These are phyloP conservation scores for Sinocyclocheilus maitianheensis DNA, from an alignment of 2,113 vertebrate species.

Conservation along the genomic window DNA sequence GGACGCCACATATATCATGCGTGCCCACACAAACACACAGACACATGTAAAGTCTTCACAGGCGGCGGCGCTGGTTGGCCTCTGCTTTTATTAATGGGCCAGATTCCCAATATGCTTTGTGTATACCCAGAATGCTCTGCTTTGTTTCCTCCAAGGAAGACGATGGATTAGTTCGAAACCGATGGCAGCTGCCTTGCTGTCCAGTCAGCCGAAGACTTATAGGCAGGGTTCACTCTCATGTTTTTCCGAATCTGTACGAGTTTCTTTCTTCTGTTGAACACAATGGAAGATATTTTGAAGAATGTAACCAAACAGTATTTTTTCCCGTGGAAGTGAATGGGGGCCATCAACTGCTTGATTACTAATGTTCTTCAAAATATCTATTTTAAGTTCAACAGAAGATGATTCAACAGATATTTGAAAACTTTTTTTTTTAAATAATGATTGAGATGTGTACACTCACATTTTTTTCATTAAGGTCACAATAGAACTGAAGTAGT, in stretches of 20 bases:
- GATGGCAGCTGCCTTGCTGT: neutral
- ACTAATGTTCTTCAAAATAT: no score
- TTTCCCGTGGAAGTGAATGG: neutral
- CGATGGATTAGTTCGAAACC: neutral
- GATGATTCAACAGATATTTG: no score
- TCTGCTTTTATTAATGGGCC: constrained; percentile 20
- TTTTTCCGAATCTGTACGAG: neutral
- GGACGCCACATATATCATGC: neutral
- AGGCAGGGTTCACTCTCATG: neutral
- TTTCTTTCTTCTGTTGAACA: neutral
- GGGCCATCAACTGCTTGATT: no score
- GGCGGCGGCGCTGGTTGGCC: neutral
- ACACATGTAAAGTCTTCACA: neutral
- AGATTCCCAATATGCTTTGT: constrained; percentile 7
- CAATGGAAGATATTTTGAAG: neutral
- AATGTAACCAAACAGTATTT: neutral
- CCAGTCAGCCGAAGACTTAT: neutral
- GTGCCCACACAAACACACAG: neutral
- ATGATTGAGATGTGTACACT: no score
- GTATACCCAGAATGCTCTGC: constrained; percentile 4
- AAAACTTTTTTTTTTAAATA: no score
- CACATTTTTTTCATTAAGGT: no score
- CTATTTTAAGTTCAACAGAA: no score
- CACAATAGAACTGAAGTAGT: no score
- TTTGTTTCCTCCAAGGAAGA: neutral